A percentile compares a stretch with the other conserved stretches of the same genome.
Evolutionary conservation across 2,797 vertebrate genomes (phyloP).

Genomic region (Garrulus glandarius): DNA sequence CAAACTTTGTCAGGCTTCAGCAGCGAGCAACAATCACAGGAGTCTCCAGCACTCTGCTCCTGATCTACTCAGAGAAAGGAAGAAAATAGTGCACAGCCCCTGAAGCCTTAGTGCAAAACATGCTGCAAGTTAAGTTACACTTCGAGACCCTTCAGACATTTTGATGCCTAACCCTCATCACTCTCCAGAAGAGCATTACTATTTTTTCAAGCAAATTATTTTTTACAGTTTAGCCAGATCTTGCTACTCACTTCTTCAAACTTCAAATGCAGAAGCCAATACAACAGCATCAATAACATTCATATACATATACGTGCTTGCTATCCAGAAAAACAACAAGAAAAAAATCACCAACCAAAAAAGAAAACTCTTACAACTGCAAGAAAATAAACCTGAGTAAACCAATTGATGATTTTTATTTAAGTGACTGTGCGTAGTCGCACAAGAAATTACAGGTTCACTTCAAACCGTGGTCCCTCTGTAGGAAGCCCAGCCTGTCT

Average conservation of each 20-base stretch:
- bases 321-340: background rate
- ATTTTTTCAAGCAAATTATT: background rate
- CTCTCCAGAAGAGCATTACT: background rate
- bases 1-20: background rate
- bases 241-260: background rate
- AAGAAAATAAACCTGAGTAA: background rate
- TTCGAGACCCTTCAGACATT: background rate
- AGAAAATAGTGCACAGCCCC: accelerated
- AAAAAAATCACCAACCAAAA: too few species aligned
- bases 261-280: background rate
- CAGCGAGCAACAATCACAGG: background rate
- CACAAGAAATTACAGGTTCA: background rate
- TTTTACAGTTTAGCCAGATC: background rate
- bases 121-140: background rate
- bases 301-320: background rate
- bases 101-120: accelerated
- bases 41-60: background rate
- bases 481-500: background rate
- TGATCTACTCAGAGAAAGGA: background rate
- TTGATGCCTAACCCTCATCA: background rate
- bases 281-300: background rate
- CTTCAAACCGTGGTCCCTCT: background rate
- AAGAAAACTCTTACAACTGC: background rate
- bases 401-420: background rate
- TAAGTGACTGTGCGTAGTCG: background rate